Evolutionary conservation across 2,888 invertebrate species (phyloP).

Genomic region (Tenthredo distinguenda): DNA sequence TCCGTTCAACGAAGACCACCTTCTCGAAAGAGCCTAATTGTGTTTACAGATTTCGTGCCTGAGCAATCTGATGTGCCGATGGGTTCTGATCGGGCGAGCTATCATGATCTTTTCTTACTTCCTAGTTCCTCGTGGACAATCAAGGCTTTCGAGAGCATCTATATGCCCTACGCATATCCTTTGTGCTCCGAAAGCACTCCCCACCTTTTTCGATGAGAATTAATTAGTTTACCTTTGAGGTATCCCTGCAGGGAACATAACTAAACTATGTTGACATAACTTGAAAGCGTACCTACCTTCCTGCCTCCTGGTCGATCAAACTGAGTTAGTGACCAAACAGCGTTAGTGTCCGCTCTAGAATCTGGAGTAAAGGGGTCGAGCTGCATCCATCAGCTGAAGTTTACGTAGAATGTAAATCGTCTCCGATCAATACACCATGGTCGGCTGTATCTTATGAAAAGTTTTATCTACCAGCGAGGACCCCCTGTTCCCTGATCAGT

Average conservation of each 20-base stretch:
- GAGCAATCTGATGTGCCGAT: not conserved
- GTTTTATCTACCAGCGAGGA: not conserved
- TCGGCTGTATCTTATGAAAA: not conserved
- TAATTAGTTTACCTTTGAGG: slow-evolving; percentile 38
- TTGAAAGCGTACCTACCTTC: slow-evolving; percentile 4
- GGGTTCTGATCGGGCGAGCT: not conserved
- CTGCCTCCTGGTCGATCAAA: slow-evolving; percentile 23
- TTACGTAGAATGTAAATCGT: not conserved
- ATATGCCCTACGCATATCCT: not conserved
- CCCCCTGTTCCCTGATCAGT: not conserved
- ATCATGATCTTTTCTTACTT: not conserved
- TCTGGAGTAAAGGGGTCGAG: not conserved
- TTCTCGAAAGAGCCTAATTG: not conserved
- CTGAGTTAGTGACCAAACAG: slow-evolving; percentile 43
- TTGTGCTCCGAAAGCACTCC: not conserved
- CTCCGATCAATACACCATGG: not conserved
- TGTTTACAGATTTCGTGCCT: not conserved
- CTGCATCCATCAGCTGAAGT: not conserved
- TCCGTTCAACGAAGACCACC: not conserved
- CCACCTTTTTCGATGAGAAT: slow-evolving; percentile 9
- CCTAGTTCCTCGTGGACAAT: not conserved
- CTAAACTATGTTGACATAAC: slow-evolving; percentile 18
- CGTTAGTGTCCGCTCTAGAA: not conserved
- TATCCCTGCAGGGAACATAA: not conserved
- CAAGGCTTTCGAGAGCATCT: not conserved